Conservation (phyloP, 2,888 invertebrate species). For the Noctua janthina region DNA sequence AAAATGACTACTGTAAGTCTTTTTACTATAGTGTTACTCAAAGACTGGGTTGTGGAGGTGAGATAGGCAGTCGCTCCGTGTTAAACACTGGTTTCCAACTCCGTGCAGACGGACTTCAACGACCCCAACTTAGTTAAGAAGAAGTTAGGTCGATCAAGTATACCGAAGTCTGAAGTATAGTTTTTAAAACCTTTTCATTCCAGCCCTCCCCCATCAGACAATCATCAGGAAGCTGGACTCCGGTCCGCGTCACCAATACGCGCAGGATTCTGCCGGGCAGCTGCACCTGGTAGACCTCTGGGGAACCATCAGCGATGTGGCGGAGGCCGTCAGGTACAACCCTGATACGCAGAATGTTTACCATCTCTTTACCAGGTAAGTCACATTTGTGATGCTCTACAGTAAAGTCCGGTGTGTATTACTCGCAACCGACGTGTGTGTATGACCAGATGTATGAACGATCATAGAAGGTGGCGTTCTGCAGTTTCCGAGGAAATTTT, state of each 20-base stretch:
- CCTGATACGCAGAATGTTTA: conserved; percentile 10
- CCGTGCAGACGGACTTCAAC: too few species aligned
- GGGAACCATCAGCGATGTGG: neutral
- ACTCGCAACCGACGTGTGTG: too few species aligned
- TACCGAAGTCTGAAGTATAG: neutral
- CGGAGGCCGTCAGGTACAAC: neutral
- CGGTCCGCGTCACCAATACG: conserved; percentile 1
- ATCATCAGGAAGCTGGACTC: conserved; percentile 9
- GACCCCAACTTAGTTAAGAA: neutral
- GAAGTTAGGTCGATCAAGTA: neutral
- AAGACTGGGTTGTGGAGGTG: too few species aligned
- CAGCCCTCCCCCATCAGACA: conserved; percentile 2
- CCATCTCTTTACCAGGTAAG: conserved; percentile 23
- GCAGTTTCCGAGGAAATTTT: too few species aligned
- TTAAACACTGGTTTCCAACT: too few species aligned
- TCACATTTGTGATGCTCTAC: neutral
- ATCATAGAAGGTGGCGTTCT: too few species aligned
- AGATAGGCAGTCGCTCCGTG: too few species aligned
- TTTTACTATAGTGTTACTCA: too few species aligned
- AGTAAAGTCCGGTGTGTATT: too few species aligned
- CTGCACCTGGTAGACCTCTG: conserved; percentile 14
- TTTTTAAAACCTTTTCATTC: neutral
- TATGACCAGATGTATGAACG: too few species aligned
- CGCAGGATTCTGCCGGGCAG: neutral
- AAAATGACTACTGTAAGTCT: too few species aligned